phyloP scores from a whole-genome alignment of 2,888 invertebrate species.

The Cephus sareptanus region DNA sequence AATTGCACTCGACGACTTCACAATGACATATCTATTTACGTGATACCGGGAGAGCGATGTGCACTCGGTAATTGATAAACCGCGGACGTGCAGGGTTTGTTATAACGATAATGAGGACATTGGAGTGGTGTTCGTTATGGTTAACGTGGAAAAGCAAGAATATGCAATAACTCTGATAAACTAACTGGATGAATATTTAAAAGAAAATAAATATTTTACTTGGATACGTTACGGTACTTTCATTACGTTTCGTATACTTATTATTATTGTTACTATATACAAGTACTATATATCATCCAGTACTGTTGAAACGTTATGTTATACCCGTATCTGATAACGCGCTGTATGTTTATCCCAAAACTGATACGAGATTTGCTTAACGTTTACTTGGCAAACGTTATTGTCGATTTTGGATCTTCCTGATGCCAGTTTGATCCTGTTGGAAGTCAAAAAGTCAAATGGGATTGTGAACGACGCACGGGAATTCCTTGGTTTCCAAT shows the following conservation, averaged over 20 bases:
- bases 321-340: not conserved
- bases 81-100: constrained; percentile 31
- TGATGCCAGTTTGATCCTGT: not conserved
- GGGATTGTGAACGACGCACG: not conserved
- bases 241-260: not conserved
- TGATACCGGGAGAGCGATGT: not conserved
- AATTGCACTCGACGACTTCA: not conserved
- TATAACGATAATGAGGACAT: constrained; percentile 42
- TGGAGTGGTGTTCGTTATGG: constrained; percentile 39
- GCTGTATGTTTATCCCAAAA: not conserved
- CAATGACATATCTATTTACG: not conserved
- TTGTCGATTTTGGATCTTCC: not conserved
- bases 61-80: constrained; percentile 33
- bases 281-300: not conserved
- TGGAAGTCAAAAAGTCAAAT: not conserved
- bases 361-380: too few relatives aligned
- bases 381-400: too few relatives aligned
- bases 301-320: not conserved
- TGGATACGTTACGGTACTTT: not conserved
- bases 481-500: not conserved
- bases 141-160: constrained; percentile 17
- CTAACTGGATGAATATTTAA: constrained; percentile 37
- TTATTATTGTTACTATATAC: not conserved
- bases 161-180: not conserved
- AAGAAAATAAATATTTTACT: not conserved